Evolutionary conservation across 2,113 vertebrate genomes (phyloP).

Genomic region (Triplophysa siluroides): DNA sequence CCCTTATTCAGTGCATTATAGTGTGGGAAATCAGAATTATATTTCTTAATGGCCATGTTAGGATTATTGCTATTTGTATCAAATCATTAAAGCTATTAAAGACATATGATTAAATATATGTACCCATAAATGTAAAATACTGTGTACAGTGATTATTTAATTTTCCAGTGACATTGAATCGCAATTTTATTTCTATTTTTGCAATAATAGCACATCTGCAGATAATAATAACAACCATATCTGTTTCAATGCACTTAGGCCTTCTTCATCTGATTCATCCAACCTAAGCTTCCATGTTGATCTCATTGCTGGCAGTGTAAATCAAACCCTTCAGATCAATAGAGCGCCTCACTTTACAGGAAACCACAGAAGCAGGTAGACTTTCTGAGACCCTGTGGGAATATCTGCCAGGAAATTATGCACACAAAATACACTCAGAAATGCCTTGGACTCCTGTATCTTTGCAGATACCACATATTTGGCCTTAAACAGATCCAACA

Average conservation of each 20-base stretch:
- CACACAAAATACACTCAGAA: conserved; percentile 59
- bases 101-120: not conserved
- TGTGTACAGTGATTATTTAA: too few species aligned
- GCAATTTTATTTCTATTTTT: not conserved
- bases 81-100: not conserved
- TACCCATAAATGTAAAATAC: too few species aligned
- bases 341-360: conserved; percentile 67
- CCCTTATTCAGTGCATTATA: not conserved
- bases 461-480: conserved; percentile 28
- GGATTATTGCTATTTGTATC: not conserved
- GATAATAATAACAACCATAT: conserved; percentile 19
- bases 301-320: conserved; percentile 40
- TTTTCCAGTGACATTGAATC: not conserved
- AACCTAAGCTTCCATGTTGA: not conserved
- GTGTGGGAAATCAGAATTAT: not conserved
- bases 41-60: not conserved
- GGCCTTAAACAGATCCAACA: not conserved
- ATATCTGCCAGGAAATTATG: conserved; percentile 67
- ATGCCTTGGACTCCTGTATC: conserved; percentile 49
- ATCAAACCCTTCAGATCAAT: conserved; percentile 65
- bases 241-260: not conserved
- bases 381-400: conserved; percentile 50
- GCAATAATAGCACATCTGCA: not conserved
- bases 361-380: conserved; percentile 51
- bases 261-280: not conserved